Evolutionary conservation across 2,113 vertebrate genomes (phyloP).

Genomic region (Natator depressus): DNA sequence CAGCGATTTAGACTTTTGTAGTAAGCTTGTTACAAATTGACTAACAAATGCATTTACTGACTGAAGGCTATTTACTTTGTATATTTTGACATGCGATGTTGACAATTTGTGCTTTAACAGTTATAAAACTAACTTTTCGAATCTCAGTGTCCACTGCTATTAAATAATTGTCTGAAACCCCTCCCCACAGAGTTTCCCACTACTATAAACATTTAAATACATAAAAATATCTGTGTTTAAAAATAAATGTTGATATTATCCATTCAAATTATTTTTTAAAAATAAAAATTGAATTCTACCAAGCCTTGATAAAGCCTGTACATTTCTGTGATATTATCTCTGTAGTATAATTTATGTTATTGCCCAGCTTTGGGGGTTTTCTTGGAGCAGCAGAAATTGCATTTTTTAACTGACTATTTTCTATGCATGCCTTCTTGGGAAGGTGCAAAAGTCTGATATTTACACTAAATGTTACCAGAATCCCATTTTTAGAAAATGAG

Average conservation of each 20-base stretch:
- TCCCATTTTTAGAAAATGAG: background rate
- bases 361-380: background rate
- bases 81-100: background rate
- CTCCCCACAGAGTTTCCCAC: background rate
- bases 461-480: background rate
- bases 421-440: background rate
- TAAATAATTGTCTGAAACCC: background rate
- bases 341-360: background rate
- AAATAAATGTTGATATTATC: background rate
- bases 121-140: background rate
- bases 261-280: background rate
- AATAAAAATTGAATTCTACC: background rate
- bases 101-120: background rate
- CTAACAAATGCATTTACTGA: background rate
- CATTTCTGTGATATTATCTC: background rate
- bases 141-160: background rate
- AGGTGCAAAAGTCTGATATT: background rate
- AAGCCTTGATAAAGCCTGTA: background rate
- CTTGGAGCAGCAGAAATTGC: background rate
- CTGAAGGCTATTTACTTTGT: background rate
- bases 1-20: background rate
- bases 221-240: background rate
- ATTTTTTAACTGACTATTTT: background rate
- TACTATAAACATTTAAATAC: background rate
- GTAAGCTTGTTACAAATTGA: background rate